Base-by-base conservation (phyloP, 2,797 vertebrate species). In the Xenentodon cancila region DNA sequence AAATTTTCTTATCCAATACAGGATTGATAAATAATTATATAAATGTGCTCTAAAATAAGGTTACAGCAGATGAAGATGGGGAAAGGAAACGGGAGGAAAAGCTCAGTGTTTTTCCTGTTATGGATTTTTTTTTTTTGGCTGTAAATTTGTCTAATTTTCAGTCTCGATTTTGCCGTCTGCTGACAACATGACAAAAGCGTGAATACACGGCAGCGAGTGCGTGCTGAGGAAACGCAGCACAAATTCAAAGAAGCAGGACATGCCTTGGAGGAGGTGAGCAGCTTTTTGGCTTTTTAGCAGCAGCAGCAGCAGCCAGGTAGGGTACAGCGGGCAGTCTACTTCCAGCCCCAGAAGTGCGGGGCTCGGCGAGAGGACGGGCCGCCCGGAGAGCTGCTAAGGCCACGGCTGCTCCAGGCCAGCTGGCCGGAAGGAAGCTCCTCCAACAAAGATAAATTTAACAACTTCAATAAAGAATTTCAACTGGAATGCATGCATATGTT, bases 361-460 rank as follows among this genome's bases (percentile, higher is more conserved):
- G 93, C 92, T 93, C 94, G 93, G 93, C 91, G 94, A 89, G 95
- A 94, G 94, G 95, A 98, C 95, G 91, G 96, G 96, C 96, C 96
- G 92, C 95, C 97, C 96, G 95, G 94, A 92, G 95, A 95, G 93
- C 95, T 95, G 93, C 94, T 95, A 94, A 96, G 96, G 94, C 96
- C 95, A 93, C 92, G 94, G 92, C 93, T 94, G 94, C 93, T 96
- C 95, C 95, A 95, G 93, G 95, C 94, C 92, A 94, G 94, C 94
- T 94, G 93, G 86, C 94, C 92, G 90, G 93, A 93, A 86, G 95
- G 91, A 81, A 94, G 92, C 81, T 88, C 92, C 93, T 95, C 94
- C 96, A 97, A 87, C 12, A 53, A 0, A 51, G 1, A 54, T 3
- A 61, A 25, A 25, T 0, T 63, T 32, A 76, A 7, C 46, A 22